Percentiles rank a stretch among this genome's conserved stretches.
Conservation (phyloP, 2,113 vertebrate genomes). For the Bos javanicus region DNA sequence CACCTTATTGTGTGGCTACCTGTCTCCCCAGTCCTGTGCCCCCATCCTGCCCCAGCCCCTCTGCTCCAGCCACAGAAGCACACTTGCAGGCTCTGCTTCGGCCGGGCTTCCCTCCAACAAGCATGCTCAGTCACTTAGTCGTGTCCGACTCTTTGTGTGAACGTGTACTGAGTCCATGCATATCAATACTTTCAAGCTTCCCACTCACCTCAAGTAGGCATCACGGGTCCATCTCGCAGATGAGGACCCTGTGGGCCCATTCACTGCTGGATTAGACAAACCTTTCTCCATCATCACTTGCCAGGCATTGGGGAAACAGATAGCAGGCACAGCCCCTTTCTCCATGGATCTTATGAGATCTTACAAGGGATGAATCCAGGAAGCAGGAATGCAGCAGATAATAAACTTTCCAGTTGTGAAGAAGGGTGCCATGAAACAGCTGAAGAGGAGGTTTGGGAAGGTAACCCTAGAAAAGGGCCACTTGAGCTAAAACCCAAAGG, state of each 20-base stretch:
- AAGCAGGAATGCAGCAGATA: background rate
- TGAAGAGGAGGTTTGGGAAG: background rate
- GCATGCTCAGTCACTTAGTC: background rate
- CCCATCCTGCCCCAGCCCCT: background rate
- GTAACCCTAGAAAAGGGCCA: background rate
- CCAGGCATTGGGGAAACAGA: background rate
- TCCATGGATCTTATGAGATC: background rate
- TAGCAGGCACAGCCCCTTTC: background rate
- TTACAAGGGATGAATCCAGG: background rate
- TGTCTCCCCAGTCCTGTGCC: background rate
- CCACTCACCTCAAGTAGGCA: background rate
- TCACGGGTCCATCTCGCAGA: background rate
- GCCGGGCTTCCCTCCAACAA: background rate
- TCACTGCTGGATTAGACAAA: background rate
- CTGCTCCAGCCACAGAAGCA: background rate
- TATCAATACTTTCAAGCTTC: background rate
- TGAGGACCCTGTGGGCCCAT: background rate
- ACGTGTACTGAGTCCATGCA: background rate
- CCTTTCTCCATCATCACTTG: background rate
- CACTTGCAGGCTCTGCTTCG: accelerated
- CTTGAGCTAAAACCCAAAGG: background rate
- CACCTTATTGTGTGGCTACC: background rate
- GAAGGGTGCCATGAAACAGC: background rate
- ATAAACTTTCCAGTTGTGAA: background rate
- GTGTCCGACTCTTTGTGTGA: background rate